A percentile compares a stretch with the other conserved stretches of the same genome.
Conservation (phyloP, 2,797 vertebrate genomes). For the Hybognathus amarus region DNA sequence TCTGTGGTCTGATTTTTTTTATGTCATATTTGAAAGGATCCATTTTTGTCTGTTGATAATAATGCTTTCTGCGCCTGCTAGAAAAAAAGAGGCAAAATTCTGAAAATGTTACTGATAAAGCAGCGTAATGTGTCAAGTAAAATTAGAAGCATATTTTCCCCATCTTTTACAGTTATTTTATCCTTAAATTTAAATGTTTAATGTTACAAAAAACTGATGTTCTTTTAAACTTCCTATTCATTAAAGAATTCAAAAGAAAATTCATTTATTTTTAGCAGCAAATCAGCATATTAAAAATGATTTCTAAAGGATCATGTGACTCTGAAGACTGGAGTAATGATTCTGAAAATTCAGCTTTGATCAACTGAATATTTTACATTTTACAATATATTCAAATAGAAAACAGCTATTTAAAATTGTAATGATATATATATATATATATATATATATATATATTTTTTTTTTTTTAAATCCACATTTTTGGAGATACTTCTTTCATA, state of each 20-base stretch:
- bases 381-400: not conserved
- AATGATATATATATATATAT: not conserved
- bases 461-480: not conserved
- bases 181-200: not conserved
- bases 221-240: too few species aligned
- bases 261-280: not conserved
- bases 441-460: too few species aligned
- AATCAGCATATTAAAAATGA: not conserved
- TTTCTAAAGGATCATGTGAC: not conserved
- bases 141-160: not conserved
- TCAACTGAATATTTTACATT: not conserved
- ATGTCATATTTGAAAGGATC: slow-evolving; percentile 44
- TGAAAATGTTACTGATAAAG: not conserved
- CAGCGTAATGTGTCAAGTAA: not conserved
- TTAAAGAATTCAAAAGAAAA: too few species aligned
- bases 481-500: too few species aligned
- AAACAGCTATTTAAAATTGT: too few species aligned
- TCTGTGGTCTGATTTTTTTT: slow-evolving; percentile 30
- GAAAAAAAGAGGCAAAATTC: not conserved
- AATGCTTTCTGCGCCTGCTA: slow-evolving; percentile 2
- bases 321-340: not conserved
- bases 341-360: not conserved
- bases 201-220: not conserved
- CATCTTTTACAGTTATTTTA: not conserved
- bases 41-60: slow-evolving; percentile 21